Conservation (phyloP, 2,113 vertebrate species). For the Pollimyrus isidori region DNA sequence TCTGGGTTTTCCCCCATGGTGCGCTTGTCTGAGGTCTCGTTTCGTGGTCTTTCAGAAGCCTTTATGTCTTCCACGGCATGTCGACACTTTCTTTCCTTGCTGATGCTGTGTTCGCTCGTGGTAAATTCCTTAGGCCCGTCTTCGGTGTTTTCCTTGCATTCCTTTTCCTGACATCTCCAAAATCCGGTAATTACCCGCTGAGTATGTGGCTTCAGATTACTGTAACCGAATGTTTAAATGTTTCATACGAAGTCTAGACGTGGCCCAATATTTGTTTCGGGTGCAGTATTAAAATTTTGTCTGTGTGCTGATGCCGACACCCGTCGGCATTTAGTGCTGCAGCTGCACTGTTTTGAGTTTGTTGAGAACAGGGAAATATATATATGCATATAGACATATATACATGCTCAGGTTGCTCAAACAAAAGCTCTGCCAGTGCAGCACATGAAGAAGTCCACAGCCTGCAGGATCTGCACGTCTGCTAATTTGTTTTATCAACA, state of each 20-base stretch:
- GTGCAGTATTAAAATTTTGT: not conserved
- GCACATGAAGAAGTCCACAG: not conserved
- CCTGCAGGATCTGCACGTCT: not conserved
- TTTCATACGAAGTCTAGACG: not conserved
- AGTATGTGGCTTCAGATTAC: not conserved
- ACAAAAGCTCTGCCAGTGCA: not conserved
- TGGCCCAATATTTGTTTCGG: not conserved
- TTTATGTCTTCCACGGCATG: not conserved
- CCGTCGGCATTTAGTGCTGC: not conserved
- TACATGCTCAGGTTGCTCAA: not conserved
- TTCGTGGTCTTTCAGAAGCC: not conserved
- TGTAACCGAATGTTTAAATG: not conserved
- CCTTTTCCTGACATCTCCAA: not conserved
- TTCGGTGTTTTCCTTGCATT: not conserved
- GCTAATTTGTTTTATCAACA: not conserved
- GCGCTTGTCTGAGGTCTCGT: not conserved
- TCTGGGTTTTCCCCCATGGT: not conserved
- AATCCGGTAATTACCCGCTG: not conserved
- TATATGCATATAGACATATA: too few relatives aligned
- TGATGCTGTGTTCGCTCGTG: not conserved
- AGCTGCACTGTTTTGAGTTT: not conserved
- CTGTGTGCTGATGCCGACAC: not conserved
- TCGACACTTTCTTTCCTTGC: not conserved
- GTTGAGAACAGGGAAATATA: not conserved
- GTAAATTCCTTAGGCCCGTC: not conserved